Conservation (phyloP, 2,888 invertebrate genomes). For the Arctia plantaginis region DNA sequence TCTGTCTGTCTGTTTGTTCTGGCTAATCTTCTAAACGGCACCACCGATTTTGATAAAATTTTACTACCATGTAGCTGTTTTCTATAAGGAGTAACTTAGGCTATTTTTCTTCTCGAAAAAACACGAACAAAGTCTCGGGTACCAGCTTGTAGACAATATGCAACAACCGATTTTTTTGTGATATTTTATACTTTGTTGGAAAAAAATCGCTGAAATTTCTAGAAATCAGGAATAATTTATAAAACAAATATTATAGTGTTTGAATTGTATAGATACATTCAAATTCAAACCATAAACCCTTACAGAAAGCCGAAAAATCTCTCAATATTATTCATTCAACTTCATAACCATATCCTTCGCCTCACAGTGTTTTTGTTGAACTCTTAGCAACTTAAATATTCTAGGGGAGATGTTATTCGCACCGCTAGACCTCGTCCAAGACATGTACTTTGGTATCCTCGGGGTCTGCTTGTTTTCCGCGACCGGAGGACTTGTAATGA, state of each 20-base stretch:
- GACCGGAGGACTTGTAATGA: constrained; percentile 71
- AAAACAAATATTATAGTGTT: not conserved
- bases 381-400: constrained; percentile 57
- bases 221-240: not conserved
- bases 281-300: not conserved
- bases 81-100: no score
- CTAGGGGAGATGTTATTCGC: constrained; percentile 81
- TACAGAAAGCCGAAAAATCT: no score
- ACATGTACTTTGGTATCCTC: constrained; percentile 78
- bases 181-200: not conserved
- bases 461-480: constrained; percentile 72
- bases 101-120: no score
- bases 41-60: no score
- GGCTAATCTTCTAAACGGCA: no score
- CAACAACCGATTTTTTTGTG: not conserved
- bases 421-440: constrained; percentile 80
- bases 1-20: no score
- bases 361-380: constrained; percentile 14
- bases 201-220: not conserved
- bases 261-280: not conserved
- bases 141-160: not conserved
- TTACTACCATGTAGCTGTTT: no score
- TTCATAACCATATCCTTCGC: not conserved
- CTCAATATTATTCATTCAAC: not conserved
- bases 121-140: no score